Evolutionary conservation across 2,113 vertebrate species (phyloP), one percentile per base, ranked within the genome.

Genomic region (Symphodus melops): DNA sequence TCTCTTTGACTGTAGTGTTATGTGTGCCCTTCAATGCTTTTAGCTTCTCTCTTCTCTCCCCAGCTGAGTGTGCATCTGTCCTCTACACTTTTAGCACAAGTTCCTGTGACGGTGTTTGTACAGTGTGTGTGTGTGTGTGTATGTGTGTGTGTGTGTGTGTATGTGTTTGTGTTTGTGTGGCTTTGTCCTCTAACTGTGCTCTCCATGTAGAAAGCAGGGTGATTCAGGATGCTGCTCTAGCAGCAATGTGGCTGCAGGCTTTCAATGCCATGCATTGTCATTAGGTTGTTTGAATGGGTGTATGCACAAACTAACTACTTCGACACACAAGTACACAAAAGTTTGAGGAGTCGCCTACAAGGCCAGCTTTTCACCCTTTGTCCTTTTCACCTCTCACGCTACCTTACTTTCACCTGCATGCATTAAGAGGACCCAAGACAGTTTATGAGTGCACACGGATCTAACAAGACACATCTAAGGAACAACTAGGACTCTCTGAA

Each of bases 231-330:
- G 83, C 82, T 85, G 86, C 62, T 84, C 61, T 59, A 79, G 86
- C 81, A 82, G 81, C 78, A 77, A 87, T 76, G 79, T 82, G 70
- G 84, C 90, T 92, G 79, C 82, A 82, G 91, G 93, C 89, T 93
- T 88, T 90, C 80, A 86, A 69, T 91, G 91, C 84, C 87, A 89
- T 68, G 71, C 75, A 72, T 79, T 84, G 86, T 94, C 91, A 91
- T 85, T 89, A 93, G 88, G 78, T 81, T 37, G 72, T 64, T 46
- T 75, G 49, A 68, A 62, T 72, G 72, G 51, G 58, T 61, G 61
- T 81, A 73, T 60, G 49, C 51, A 52, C 75, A 75, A 57, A 85
- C 69, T 79, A 77, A 55, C 41, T 36, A 23, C 60, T 65, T 41
- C 72, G 72, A 79, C 76, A 70, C 72, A 76, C 57, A 60, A 61